Percentiles rank a stretch among this genome's conserved stretches.
Evolutionary conservation across 2,888 invertebrate genomes (phyloP).

Genomic region (Drosophila lutescens): DNA sequence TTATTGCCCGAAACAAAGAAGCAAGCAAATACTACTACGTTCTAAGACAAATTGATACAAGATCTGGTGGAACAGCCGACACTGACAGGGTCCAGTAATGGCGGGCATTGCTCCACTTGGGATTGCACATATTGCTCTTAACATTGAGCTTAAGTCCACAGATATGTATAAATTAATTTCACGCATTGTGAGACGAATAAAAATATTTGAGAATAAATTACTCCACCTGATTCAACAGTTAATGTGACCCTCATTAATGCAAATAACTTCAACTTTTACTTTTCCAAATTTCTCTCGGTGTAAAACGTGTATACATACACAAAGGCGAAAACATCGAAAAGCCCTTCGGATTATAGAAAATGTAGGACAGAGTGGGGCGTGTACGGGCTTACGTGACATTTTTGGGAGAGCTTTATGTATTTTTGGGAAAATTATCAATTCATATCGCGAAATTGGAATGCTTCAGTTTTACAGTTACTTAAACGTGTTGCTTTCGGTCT

Average conservation of each 20-base stretch:
- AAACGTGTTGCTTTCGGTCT: neutral
- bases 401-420: slow-evolving; percentile 2
- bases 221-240: slow-evolving; percentile 39
- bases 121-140: slow-evolving; percentile 7
- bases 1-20: slow-evolving; percentile 1
- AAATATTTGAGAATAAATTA: slow-evolving; percentile 25
- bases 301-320: slow-evolving; percentile 2
- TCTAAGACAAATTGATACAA: slow-evolving; percentile 14
- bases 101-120: slow-evolving; percentile 35
- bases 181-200: slow-evolving; percentile 24
- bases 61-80: neutral
- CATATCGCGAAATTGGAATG: slow-evolving; percentile 2
- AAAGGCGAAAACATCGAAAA: neutral
- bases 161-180: slow-evolving; percentile 32
- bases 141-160: slow-evolving; percentile 33
- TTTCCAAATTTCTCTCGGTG: slow-evolving; percentile 2
- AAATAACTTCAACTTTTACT: slow-evolving; percentile 3
- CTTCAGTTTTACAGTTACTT: neutral
- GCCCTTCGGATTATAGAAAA: slow-evolving; percentile 13
- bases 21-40: neutral
- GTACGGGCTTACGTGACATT: slow-evolving; percentile 25
- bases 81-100: neutral
- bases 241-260: slow-evolving; percentile 13
- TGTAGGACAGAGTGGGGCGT: slow-evolving; percentile 18
- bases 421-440: neutral